Evolutionary conservation across 92 coral and sea anemone species (phyloP).

Genomic region (Actinernus sp.): DNA sequence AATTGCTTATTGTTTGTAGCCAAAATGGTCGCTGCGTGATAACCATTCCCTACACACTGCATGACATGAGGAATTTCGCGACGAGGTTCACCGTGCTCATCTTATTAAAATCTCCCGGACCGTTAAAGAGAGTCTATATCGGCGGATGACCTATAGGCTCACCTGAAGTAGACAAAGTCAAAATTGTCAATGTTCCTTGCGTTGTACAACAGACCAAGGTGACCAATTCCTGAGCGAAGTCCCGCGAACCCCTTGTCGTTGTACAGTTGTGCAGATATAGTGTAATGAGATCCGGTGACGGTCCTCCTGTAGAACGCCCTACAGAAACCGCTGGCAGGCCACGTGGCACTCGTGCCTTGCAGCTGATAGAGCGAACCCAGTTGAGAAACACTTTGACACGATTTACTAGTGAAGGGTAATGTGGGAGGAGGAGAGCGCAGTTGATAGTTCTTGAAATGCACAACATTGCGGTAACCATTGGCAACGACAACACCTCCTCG

Average conservation of each 20-base stretch:
- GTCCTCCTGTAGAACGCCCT: background rate
- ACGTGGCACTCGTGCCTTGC: conserved; percentile 3
- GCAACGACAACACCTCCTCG: conserved; percentile 78
- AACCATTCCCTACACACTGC: too few relatives aligned
- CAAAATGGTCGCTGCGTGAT: too few relatives aligned
- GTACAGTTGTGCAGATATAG: conserved; percentile 6
- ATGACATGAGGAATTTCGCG: too few relatives aligned
- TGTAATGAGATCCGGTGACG: background rate
- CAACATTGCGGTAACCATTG: conserved; percentile 75
- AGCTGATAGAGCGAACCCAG: background rate
- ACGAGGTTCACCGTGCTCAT: too few relatives aligned
- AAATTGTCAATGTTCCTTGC: conserved; percentile 23
- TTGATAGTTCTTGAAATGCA: conserved; percentile 42
- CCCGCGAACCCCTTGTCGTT: background rate
- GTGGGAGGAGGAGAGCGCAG: background rate
- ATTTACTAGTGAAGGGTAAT: background rate
- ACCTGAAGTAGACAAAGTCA: conserved; percentile 34
- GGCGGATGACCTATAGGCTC: too few relatives aligned
- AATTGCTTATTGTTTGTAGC: too few relatives aligned
- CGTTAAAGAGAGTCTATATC: too few relatives aligned
- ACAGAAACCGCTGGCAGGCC: conserved; percentile 32
- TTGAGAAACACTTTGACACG: background rate
- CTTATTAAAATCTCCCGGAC: too few relatives aligned
- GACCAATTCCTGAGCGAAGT: background rate
- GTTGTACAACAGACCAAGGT: conserved; percentile 31